Percentiles rank a stretch among this genome's conserved stretches.
phyloP scores from a whole-genome alignment of 2,797 vertebrate species.

The Anableps anableps region DNA sequence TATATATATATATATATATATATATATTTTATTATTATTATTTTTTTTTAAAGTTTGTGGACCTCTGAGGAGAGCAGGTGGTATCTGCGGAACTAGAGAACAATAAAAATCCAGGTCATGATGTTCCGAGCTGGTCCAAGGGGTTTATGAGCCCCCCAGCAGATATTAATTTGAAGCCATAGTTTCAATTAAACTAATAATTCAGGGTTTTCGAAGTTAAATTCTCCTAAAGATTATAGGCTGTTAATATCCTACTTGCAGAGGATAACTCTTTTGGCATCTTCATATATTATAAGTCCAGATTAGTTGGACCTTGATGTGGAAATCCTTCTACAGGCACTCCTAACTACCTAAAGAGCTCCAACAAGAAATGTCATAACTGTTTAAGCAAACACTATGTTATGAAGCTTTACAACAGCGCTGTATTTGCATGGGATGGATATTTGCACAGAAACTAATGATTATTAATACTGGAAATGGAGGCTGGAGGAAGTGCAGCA shows the following conservation, averaged over 20 bases:
- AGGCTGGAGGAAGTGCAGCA: not conserved
- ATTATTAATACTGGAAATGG: not conserved
- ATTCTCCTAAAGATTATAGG: not conserved
- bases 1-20: no score
- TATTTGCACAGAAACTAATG: not conserved
- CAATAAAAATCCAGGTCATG: not conserved
- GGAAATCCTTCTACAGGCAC: not conserved
- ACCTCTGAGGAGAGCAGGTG: not conserved
- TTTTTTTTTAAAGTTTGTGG: no score
- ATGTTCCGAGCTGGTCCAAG: not conserved
- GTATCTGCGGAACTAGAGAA: not conserved
- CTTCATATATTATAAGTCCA: not conserved
- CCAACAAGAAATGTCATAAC: not conserved
- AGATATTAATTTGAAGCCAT: not conserved
- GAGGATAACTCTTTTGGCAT: not conserved
- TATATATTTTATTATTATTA: no score
- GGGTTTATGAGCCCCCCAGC: not conserved
- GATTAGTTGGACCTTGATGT: not conserved
- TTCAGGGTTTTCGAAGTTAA: not conserved
- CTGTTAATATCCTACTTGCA: not conserved
- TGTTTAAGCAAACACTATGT: no score
- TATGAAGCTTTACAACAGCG: not conserved
- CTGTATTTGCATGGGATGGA: not conserved
- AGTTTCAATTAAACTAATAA: not conserved
- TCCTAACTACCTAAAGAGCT: not conserved